phyloP scores from a whole-genome alignment of 2,113 vertebrate genomes.

The Hippocampus guttulatus region DNA sequence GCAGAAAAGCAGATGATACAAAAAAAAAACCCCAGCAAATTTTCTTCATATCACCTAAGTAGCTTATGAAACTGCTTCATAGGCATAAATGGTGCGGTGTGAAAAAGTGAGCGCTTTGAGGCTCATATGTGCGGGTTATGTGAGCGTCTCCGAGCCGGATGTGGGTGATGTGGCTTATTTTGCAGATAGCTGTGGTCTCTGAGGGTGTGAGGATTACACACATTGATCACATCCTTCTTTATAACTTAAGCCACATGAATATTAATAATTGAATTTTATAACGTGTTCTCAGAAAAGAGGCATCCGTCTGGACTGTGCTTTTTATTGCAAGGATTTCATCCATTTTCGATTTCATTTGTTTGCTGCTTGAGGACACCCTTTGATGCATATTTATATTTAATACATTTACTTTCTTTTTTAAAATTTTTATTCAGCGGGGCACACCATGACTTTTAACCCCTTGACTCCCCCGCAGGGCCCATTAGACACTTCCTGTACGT shows the following conservation, averaged over 20 bases:
- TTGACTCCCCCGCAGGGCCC: constrained; percentile 41
- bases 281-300: constrained; percentile 1
- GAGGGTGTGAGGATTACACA: constrained; percentile 16
- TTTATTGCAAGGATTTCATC: too few relatives aligned
- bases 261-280: not conserved
- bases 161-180: not conserved
- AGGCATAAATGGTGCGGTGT: constrained; percentile 5
- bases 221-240: constrained; percentile 12
- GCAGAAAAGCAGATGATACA: constrained; percentile 29
- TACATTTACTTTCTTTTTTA: constrained; percentile 7
- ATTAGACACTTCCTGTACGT: constrained; percentile 60
- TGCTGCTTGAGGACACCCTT: too few relatives aligned
- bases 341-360: too few relatives aligned
- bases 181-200: not conserved
- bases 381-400: not conserved
- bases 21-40: constrained; percentile 39
- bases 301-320: too few relatives aligned
- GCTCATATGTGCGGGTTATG: not conserved
- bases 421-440: constrained; percentile 17
- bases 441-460: constrained; percentile 35
- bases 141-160: not conserved
- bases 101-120: too few relatives aligned
- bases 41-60: constrained; percentile 36
- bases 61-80: constrained; percentile 40
- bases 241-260: not conserved